Evolutionary conservation across 2,113 vertebrate species (phyloP), one percentile per base, ranked within the genome.

Genomic region (Myotis davidii): DNA sequence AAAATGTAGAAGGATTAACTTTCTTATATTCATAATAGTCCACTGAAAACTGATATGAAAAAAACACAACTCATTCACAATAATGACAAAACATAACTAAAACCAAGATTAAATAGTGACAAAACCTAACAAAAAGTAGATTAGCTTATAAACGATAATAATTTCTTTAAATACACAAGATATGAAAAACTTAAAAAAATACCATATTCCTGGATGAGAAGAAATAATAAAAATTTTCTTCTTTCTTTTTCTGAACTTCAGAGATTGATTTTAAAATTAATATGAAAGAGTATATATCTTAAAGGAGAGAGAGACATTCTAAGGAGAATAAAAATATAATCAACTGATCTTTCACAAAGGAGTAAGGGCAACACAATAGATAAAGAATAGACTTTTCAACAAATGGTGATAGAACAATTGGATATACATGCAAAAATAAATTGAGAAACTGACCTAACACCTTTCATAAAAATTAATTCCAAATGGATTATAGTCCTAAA

Each of bases 1-100:
- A 95, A 95, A 96, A 78, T 78, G 29, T 13, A 77, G 25, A 84
- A 92, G 37, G 48, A 67, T 79, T 83, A 77, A 39, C 12, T 67
- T 91, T 64, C 6, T 74, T 10, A 50, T 61, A 85, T 61, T 91
- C 7, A 32, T 37, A 67, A 67, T 76, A 65, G 67, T 54, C 34
- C 61, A 9, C 85, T 91, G 37, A 85, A 79, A 81, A 48, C 2
- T 39, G 29, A 39, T 69, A 37, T 79, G 10, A 4, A 20, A 59
- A 84, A 83, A 78, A 76, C n/a, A n/a, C 48, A 61, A 1, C 16
- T 32, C 42, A 76, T 77, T 59, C 20, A 85, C 17, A 67, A 61
- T 77, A 74, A 85, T 81, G 39, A 59, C 1, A 73, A 95, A 85
- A 42, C 13, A 70, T n/a, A 79, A 34, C 39, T 27, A 84, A 65